Evolutionary conservation across 2,888 invertebrate species (phyloP), one percentile per base, ranked within the genome.

Genomic region (Syrista parreyssii): DNA sequence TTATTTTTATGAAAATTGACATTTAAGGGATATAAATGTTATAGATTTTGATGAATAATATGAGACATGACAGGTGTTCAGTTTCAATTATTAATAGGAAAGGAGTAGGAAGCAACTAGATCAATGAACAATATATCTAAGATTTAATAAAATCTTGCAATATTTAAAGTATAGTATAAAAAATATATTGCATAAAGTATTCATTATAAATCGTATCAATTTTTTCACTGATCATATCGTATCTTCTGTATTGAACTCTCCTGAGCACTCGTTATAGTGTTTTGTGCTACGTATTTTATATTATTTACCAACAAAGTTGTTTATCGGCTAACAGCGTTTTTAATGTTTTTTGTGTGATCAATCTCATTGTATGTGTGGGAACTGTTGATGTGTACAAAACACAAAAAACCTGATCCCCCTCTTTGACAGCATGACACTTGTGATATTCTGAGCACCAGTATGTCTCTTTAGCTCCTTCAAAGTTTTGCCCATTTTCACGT

Each of bases 381-480:
- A 97, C 94, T 33, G 95, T 92, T 12, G 96, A 94, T 12, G 94
- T 93, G 87, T 96, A 97, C 0, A 97, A 92, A 12, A 95, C 93
- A 88, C 96, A 96, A 80, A 97, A 93, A 78, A 97, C 92, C 85
- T 96, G 94, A 81, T 94, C 93, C 12, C 93, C 93, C 2, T 93
- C 93, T 87, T 94, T 94, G 32, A 95, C 92, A 0, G 96, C 96
- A 88, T 97, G 96, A 86, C 97, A 96, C 91, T 97, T 97, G 90
- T 97, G 96, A 89, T 96, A 96, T 88, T 97, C 97, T 0, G 96
- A 96, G 89, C 95, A 95, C 95, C 97, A 96, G 89, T 96, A 97
- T 1, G 95, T 95, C 92, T 96, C 96, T 81, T 91, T 92, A 11
- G 87, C 86, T 34, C 92, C 92, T 23, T 88, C 84, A 73, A 92